These are phyloP conservation scores for Tetraodon nigroviridis DNA, from an alignment of 2,113 vertebrate species.

Conservation along the genomic window DNA sequence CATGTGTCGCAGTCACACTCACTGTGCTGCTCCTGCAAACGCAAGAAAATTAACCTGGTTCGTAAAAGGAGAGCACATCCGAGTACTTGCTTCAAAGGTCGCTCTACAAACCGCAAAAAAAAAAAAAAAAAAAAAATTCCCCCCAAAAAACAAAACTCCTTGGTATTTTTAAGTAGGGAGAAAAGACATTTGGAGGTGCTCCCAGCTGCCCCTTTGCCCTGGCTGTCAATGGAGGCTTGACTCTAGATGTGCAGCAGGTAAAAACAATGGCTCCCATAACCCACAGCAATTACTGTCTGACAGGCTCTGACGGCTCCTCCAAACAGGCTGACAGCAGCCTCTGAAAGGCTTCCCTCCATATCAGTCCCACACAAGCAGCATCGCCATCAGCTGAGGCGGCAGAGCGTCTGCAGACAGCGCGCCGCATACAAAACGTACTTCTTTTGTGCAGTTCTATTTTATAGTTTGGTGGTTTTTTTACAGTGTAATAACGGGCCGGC, in stretches of 20 bases:
- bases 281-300: conserved; percentile 58
- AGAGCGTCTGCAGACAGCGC: background rate
- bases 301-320: conserved; percentile 44
- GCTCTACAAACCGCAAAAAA: too few species aligned
- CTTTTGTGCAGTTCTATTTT: background rate
- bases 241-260: conserved; percentile 34
- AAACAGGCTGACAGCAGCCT: conserved; percentile 23
- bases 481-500: conserved; percentile 80
- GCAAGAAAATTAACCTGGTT: background rate
- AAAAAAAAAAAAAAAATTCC: too few species aligned
- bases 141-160: too few species aligned
- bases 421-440: background rate
- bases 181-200: conserved; percentile 20
- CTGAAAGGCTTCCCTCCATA: background rate
- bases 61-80: background rate
- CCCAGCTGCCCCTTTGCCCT: conserved; percentile 27
- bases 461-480: conserved; percentile 8
- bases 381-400: background rate
- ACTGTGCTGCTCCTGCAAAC: background rate
- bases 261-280: conserved; percentile 50
- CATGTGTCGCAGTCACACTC: background rate
- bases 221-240: conserved; percentile 52
- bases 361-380: conserved; percentile 10
- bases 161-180: conserved; percentile 8
- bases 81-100: too few species aligned